Conservation (phyloP, 2,113 vertebrate genomes). For the Cochlearius cochlearius region DNA sequence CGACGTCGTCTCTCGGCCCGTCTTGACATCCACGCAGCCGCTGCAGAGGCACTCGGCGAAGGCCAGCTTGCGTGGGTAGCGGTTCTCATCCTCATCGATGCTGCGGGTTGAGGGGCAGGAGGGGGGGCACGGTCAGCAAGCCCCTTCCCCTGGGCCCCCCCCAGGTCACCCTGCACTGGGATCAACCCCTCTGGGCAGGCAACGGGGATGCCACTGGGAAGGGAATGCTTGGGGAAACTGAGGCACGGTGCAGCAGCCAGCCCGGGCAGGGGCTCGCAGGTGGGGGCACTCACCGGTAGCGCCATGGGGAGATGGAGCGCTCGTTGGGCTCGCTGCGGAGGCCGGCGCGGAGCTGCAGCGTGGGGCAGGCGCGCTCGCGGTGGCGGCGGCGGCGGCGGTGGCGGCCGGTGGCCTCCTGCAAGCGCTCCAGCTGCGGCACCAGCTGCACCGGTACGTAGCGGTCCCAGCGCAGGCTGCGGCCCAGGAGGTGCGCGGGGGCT, state of each 20-base stretch:
- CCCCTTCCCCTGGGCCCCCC: fast-evolving
- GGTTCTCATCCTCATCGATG: constrained; percentile 35
- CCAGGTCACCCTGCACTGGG: fast-evolving
- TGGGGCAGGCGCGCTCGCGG: neutral
- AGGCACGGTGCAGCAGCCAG: neutral
- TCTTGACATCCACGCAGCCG: constrained; percentile 77
- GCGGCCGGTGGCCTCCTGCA: neutral
- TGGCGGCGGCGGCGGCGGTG: neutral
- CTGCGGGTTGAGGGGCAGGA: no score
- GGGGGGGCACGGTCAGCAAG: fast-evolving
- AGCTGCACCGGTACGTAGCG: constrained; percentile 41
- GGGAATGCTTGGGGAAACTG: neutral
- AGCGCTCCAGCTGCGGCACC: constrained; percentile 53
- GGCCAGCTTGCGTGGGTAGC: constrained; percentile 73
- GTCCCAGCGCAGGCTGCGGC: constrained; percentile 42
- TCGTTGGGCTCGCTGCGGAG: neutral
- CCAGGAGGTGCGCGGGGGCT: neutral
- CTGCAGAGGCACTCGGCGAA: constrained; percentile 83
- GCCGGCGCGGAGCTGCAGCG: neutral
- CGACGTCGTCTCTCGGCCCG: constrained; percentile 35
- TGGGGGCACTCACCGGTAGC: constrained; percentile 65
- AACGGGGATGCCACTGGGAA: fast-evolving
- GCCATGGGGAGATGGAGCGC: constrained; percentile 88
- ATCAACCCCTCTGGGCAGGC: no score
- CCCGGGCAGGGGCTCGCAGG: neutral